Evolutionary conservation across 2,888 invertebrate genomes (phyloP).

Genomic region (Oegoconia quadripuncta): DNA sequence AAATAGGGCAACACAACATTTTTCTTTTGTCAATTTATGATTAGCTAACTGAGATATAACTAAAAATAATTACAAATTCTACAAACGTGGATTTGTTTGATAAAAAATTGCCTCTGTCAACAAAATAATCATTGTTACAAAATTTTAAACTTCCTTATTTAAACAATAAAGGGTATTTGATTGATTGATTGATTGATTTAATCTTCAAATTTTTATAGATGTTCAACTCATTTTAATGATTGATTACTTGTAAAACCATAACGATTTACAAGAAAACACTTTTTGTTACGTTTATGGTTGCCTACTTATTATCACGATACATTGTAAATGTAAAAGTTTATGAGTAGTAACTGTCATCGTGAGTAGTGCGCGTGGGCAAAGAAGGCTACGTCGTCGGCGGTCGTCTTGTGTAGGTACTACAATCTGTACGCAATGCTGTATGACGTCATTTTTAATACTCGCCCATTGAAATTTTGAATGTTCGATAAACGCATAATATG

Average conservation of each 20-base stretch:
- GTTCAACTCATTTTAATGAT: too few relatives aligned
- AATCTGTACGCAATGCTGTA: conserved; percentile 6
- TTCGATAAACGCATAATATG: neutral
- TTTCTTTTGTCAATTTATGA: too few relatives aligned
- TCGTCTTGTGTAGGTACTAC: conserved; percentile 9
- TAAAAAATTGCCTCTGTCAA: too few relatives aligned
- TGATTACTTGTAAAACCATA: neutral
- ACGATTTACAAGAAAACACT: conserved; percentile 4
- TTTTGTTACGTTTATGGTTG: conserved; percentile 3
- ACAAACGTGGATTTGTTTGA: too few relatives aligned
- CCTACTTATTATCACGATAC: conserved; percentile 10
- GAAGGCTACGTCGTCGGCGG: conserved; percentile 20
- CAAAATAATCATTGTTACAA: too few relatives aligned
- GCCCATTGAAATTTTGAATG: conserved; percentile 1
- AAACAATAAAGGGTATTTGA: too few relatives aligned
- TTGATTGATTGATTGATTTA: too few relatives aligned
- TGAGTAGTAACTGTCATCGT: conserved; percentile 30
- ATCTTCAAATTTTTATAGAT: too few relatives aligned
- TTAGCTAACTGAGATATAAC: too few relatives aligned
- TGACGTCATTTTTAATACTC: conserved; percentile 12
- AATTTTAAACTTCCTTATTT: too few relatives aligned
- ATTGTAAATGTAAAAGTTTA: conserved; percentile 21
- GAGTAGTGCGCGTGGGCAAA: conserved; percentile 28
- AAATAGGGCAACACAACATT: too few relatives aligned
- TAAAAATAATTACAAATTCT: too few relatives aligned